Evolutionary conservation across 2,888 invertebrate species (phyloP), one percentile per base, ranked within the genome.

Genomic region (Hyposoter dolosus): DNA sequence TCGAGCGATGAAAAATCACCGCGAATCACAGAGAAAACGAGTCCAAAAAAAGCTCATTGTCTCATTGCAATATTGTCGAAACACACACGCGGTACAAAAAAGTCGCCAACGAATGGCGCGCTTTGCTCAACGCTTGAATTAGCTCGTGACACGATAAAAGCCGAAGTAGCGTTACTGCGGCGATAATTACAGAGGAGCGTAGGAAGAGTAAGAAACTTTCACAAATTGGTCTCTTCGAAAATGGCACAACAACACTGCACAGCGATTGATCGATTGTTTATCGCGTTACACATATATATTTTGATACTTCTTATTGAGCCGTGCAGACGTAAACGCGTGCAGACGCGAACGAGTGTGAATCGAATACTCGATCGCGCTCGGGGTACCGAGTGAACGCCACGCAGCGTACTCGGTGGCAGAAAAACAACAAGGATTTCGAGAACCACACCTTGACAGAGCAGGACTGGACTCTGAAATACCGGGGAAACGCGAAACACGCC

Each of bases 391-490:
- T 19, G 9, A 15, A 56, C 35, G 19, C 32, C 63, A 23, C 45
- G 28, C 63, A 40, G 32, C 32, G 68, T 32, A 66, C 43, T 9
- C 66, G 35, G 23, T 28, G 5, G 68, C 35, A 28, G 23, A n/a
- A 43, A 60, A 43, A 19, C 23, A 75, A 80, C 79, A 66, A 75
- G 72, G 74, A 82, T 66, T 77, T 81, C 74, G 89, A 87, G 92
- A 92, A 93, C 93, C 93, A 93, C 93, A 92, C 93, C 93, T 93
- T 91, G 90, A 90, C 90, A 90, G 88, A 90, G 92, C 40, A 53
- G 47, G 56, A 78, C 90, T 83, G 83, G 53, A 80, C 66, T 53
- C 82, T 82, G 74, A 60, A 60, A 60, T 60, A 91, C 87, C 87
- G 87, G 84, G 89, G 88, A 89, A 90, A 90, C 88, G 68, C 65